Evolutionary conservation across 2,888 invertebrate genomes (phyloP).

Genomic region (Rhagonycha lutea): DNA sequence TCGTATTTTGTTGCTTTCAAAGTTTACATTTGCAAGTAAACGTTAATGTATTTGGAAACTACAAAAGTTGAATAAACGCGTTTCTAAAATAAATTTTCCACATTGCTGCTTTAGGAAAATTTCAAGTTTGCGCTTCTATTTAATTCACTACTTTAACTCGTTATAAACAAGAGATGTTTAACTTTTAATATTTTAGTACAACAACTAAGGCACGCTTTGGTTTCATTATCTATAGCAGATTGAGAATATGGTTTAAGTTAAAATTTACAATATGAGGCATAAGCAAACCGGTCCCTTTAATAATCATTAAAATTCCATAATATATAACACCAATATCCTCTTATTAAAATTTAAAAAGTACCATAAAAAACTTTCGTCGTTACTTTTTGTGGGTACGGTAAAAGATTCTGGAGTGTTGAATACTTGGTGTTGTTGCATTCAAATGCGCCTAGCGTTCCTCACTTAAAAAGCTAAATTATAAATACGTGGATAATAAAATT

Average conservation of each 20-base stretch:
- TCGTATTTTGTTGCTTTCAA: background rate
- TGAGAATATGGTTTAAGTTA: background rate
- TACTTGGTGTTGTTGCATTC: too few species aligned
- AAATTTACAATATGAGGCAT: background rate
- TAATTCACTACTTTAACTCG: slow-evolving; percentile 29
- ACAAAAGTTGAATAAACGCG: slow-evolving; percentile 33
- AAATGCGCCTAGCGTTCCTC: too few species aligned
- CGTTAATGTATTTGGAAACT: background rate
- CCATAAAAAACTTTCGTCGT: too few species aligned
- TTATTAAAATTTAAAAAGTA: background rate
- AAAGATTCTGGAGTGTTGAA: too few species aligned
- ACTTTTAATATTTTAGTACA: slow-evolving; percentile 15
- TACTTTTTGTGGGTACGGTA: too few species aligned
- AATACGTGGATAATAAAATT: too few species aligned
- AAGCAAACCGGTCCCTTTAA: background rate
- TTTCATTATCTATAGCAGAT: background rate
- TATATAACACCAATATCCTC: background rate
- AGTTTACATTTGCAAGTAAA: background rate
- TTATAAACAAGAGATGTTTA: slow-evolving; percentile 30
- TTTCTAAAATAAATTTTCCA: slow-evolving; percentile 39
- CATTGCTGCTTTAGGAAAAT: slow-evolving; percentile 39
- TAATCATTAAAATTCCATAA: background rate
- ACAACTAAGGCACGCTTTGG: background rate
- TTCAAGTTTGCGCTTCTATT: slow-evolving; percentile 30
- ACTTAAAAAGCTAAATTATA: too few species aligned